phyloP scores from a whole-genome alignment of 92 coral and sea anemone genomes.

The Muricea muricata region DNA sequence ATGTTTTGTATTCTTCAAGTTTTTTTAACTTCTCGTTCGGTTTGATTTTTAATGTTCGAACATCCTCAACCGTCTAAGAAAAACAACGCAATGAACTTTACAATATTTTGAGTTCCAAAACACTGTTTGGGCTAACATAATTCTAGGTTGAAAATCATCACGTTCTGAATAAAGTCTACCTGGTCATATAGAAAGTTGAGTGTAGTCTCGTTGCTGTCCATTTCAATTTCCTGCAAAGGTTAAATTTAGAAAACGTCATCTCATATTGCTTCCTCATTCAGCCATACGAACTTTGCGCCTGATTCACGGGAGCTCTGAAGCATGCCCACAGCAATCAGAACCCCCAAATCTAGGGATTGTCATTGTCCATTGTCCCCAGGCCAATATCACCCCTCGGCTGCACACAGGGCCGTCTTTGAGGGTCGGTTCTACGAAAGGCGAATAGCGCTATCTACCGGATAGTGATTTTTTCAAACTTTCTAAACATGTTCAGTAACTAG shows the following conservation, averaged over 20 bases:
- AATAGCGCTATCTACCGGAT: background rate
- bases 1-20: conserved; percentile 76
- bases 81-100: background rate
- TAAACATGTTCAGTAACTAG: no score
- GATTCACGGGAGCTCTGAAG: no score
- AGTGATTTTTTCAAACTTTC: no score
- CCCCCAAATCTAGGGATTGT: no score
- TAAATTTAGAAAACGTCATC: background rate
- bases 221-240: conserved; percentile 80
- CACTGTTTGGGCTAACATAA: no score
- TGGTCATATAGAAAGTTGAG: conserved; percentile 81
- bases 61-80: conserved; percentile 85
- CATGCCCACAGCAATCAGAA: no score
- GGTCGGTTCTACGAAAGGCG: background rate
- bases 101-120: no score
- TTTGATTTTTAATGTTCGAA: conserved; percentile 74
- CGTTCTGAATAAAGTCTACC: no score
- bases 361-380: no score
- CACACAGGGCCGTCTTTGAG: no score
- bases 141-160: no score
- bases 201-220: conserved; percentile 80
- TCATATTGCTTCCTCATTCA: background rate
- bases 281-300: background rate
- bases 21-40: conserved; percentile 73
- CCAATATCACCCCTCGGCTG: no score